Evolutionary conservation across 1,140 invertebrate genomes (phyloP).

Genomic region (Probaryconus sp.): DNA sequence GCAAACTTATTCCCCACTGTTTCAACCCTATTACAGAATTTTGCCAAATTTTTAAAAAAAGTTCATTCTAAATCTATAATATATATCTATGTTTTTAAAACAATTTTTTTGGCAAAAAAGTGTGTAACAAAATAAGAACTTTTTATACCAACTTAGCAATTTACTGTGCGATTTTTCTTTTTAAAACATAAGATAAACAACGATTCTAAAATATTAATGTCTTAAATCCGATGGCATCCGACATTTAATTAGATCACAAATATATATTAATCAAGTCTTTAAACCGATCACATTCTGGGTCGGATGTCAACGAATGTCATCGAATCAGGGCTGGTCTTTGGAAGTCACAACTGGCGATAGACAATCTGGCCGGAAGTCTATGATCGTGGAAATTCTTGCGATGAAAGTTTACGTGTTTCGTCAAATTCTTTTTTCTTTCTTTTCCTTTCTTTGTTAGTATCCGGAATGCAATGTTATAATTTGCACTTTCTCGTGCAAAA

Average conservation of each 20-base stretch:
- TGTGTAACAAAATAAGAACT: too few relatives aligned
- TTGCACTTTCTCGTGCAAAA: constrained; percentile 42
- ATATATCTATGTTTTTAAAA: too few relatives aligned
- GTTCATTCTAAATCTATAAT: too few relatives aligned
- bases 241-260: not conserved
- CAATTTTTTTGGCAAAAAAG: too few relatives aligned
- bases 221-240: constrained; percentile 6
- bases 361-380: constrained; percentile 58
- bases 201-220: too few relatives aligned
- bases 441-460: constrained; percentile 12
- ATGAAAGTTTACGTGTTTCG: constrained; percentile 29
- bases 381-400: constrained; percentile 34
- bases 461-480: constrained; percentile 27
- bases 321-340: constrained; percentile 61
- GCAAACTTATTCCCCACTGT: too few relatives aligned
- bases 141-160: too few relatives aligned
- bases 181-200: too few relatives aligned
- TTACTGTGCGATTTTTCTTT: too few relatives aligned
- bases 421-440: constrained; percentile 5
- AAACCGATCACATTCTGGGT: not conserved
- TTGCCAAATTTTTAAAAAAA: too few relatives aligned
- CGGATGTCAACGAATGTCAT: constrained; percentile 16
- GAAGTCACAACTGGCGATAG: constrained; percentile 67
- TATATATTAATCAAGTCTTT: constrained; percentile 5
- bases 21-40: too few relatives aligned